Base-by-base conservation (phyloP, 1,140 invertebrate species). In the Campodea augens region DNA sequence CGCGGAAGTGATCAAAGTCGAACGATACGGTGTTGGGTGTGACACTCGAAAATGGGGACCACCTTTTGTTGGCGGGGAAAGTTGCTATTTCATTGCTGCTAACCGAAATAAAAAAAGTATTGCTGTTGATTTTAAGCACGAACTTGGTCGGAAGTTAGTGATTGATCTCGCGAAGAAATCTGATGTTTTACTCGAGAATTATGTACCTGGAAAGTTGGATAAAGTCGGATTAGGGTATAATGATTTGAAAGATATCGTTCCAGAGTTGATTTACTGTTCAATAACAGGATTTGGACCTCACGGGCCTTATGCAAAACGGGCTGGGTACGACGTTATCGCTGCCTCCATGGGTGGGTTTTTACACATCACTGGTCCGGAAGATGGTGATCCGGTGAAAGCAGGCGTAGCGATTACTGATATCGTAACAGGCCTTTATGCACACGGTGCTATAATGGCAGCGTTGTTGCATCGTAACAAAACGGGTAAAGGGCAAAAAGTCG, bases 41-140 rank as follows among this genome's bases (percentile, higher is more conserved):
- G 91, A 97, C 53, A 74, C 84, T 0, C 67, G 93, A 36, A 75
- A 74, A 41, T 98, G 91, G 89, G 88, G 87, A 0, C 91, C 92
- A 3, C 93, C 93, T 0, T 90, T 89, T 60, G 38, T 52, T 32
- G 62, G 65, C 45, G 71, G 71, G 10, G 78, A 91, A 54, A 76
- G 80, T 20, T 77, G 76, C 44, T 98, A 97, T 57, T 97, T 90
- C 61, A 55, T 85, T 4, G 70, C 77, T 24, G 67, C 89, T 0
- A 98, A 98, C 65, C 74, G 93, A 49, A 98, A 96, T 60, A 98
- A 98, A 62, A 87, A 89, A 60, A 96, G 90, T 60, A 66, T 96
- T 38, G 87, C 82, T 52, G 65, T 98, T 36, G 75, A 98, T 61
- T 61, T 97, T 1, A 89, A 88, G 57, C 64, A 66, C 18, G 39